Evolutionary conservation across 1,140 invertebrate species (phyloP), one percentile per base, ranked within the genome.

Genomic region (Schlechtendalia chinensis): DNA sequence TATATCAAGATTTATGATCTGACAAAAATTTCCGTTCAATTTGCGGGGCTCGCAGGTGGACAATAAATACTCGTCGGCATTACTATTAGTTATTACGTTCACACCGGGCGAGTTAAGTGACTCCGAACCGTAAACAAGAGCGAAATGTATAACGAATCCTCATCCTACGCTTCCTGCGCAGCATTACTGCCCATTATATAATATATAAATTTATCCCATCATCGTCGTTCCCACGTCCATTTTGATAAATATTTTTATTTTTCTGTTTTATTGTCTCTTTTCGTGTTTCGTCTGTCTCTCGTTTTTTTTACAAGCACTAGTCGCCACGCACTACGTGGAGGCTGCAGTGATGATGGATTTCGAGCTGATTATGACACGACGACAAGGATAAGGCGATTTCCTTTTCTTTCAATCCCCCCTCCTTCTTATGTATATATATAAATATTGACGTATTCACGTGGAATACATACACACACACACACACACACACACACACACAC

Each of bases 31-130:
- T 50, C 24, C 45, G 69, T 72, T 14, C 69, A 54, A 72, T 53
- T 72, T 53, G 27, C 10, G 17, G 67, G 45, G 16, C 22, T 69
- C 16, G 22, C 47, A 14, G 22, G 16, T 19, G 17, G 50, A 22
- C 69, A 72, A 72, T 72, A 72, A 72, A 72, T 69, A 69, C 67
- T 69, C 39, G 45, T 69, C 24, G 39, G 16, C 45, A 69, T 67
- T 67, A 69, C n/a, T n/a, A n/a, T n/a, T n/a, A n/a, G n/a, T n/a
- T 50, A 50, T 50, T 50, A 50, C 47, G n/a, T 50, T 6, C 12
- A 50, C 11, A 11, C 47, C 10, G 14, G 47, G 67, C 14, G 63
- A n/a, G 65, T 69, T 14, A 50, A 69, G 67, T 69, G 67, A 69
- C 67, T n/a, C 47, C 16, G 22, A 39, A 24, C 45, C 67, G 45